phyloP scores from a whole-genome alignment of 1,140 invertebrate species.

The Centruroides sculpturatus region DNA sequence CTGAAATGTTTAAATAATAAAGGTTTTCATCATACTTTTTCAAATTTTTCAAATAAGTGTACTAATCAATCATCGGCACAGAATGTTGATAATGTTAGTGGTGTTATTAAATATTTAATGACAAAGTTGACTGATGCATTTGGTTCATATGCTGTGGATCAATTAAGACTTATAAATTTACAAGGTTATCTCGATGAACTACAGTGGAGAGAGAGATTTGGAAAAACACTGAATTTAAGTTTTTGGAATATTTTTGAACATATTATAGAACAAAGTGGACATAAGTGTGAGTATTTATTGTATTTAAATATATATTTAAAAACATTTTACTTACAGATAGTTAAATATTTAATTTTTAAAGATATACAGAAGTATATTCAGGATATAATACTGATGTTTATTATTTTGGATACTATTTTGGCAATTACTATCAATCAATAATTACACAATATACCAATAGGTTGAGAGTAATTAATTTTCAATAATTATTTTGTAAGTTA shows the following conservation, averaged over 20 bases:
- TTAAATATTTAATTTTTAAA: neutral
- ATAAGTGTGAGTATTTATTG: neutral
- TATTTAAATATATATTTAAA: neutral
- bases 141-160: neutral
- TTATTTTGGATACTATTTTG: too few species aligned
- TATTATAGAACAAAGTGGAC: neutral
- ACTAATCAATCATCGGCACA: too few species aligned
- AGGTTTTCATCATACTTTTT: neutral
- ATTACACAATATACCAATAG: too few species aligned
- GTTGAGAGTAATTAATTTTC: too few species aligned
- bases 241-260: conserved; percentile 3
- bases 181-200: neutral
- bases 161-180: neutral
- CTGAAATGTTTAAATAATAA: neutral
- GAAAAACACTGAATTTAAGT: neutral
- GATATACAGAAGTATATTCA: too few species aligned
- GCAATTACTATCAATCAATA: too few species aligned
- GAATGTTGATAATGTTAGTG: too few species aligned
- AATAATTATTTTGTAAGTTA: too few species aligned
- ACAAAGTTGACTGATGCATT: neutral
- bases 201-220: neutral
- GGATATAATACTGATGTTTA: too few species aligned
- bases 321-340: neutral
- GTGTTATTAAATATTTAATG: neutral
- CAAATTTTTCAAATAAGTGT: neutral